These are phyloP conservation scores for Sciurus carolinensis DNA, from an alignment of 2,797 vertebrate species.

Conservation along the genomic window DNA sequence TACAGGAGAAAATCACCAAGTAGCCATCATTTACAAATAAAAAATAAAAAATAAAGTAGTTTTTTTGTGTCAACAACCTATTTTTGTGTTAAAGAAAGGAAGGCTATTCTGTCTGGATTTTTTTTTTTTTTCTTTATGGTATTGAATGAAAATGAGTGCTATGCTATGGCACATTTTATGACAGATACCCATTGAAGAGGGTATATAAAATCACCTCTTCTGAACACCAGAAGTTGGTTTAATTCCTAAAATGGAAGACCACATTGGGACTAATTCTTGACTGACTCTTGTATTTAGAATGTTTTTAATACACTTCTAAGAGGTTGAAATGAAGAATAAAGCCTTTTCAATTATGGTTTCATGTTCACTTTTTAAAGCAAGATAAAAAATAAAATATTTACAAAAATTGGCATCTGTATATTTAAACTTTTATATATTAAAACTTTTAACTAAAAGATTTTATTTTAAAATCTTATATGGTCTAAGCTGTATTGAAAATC, in stretches of 20 bases:
- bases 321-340: background rate
- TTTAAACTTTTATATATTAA: conserved; percentile 17
- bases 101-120: background rate
- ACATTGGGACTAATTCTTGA: background rate
- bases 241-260: conserved; percentile 17
- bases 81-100: background rate
- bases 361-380: background rate
- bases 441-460: background rate
- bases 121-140: background rate
- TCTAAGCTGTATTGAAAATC: background rate
- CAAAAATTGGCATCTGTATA: background rate
- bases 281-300: background rate
- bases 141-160: background rate
- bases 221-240: conserved; percentile 10
- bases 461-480: background rate
- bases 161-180: background rate
- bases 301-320: background rate
- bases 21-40: background rate
- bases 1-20: conserved; percentile 7
- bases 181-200: background rate
- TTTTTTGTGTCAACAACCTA: background rate
- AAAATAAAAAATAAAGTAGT: background rate
- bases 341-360: background rate
- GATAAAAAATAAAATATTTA: background rate
- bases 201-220: background rate